Base-by-base conservation (phyloP, 2,113 vertebrate species). In the Ptilonorhynchus violaceus region DNA sequence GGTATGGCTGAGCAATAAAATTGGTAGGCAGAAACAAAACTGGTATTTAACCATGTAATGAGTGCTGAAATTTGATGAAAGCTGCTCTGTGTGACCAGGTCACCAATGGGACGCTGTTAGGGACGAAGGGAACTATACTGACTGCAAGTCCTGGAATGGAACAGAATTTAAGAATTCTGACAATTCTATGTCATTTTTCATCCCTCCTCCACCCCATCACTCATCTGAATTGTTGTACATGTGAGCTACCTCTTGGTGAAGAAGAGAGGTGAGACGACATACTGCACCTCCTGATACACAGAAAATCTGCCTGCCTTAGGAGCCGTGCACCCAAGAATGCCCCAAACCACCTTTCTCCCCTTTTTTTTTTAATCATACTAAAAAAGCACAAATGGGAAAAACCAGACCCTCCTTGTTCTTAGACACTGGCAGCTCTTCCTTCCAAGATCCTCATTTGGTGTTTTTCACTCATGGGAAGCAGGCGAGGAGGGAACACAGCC, bases 211-310 rank as follows among this genome's bases (percentile, higher is more conserved):
- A 56, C 6, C 7, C 25, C 37, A 22, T 7, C 2, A 1, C 5
- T 69, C 0, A 0, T 47, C 33, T 56, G 85, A 64, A 49, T 11
- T 87, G 73, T 24, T 7, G 10, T 30, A 49, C 5, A 0, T 19
- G 31, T 69, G 78, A 64, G 23, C 24, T 77, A 18, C 35, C 2
- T 1, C 35, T 77, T 0, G 0, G 42, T 53, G 47, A 92, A 44
- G 55, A 74, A 18, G 39, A 49, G 21, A 46, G 39, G 15, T 52
- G 55, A 88, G 39, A 18, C 0, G 0, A 83, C 67, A 35, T 0
- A 1, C 37, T 44, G 31, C 21, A 22, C 24, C 30, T 85, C 23
- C 7, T 11, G 41, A 42, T 0, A 4, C 63, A 33, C 1, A 13
- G 39, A 13, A 68, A 49, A 35, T 44, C 63, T 52, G 44, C 5